Evolutionary conservation across 1,140 invertebrate species (phyloP).

Genomic region (Platorchestia sp.): DNA sequence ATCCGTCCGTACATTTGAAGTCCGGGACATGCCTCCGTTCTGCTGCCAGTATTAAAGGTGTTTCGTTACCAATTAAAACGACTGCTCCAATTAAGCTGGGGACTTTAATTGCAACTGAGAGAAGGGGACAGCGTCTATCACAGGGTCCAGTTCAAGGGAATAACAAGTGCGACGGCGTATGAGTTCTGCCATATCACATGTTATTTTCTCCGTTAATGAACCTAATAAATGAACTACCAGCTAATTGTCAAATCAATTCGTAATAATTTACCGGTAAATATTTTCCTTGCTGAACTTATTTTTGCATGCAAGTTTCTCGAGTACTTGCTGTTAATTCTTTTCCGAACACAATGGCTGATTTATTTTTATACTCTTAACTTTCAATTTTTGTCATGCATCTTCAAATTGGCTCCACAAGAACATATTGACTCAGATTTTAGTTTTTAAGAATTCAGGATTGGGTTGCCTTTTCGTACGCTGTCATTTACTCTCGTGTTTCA

Average conservation of each 20-base stretch:
- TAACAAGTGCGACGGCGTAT: background rate
- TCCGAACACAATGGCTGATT: background rate
- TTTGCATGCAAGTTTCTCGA: background rate
- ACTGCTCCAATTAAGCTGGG: constrained; percentile 33
- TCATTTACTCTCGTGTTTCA: background rate
- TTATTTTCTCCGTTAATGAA: background rate
- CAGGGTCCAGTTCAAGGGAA: background rate
- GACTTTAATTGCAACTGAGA: constrained; percentile 22
- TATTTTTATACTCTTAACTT: background rate
- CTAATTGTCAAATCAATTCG: background rate
- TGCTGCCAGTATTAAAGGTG: constrained; percentile 15
- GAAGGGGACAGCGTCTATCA: background rate
- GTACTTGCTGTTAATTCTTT: background rate
- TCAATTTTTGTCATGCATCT: background rate
- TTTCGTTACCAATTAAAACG: constrained; percentile 37
- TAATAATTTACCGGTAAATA: background rate
- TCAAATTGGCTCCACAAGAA: background rate
- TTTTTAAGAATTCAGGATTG: background rate
- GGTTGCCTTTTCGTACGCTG: background rate
- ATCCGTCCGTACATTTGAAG: background rate
- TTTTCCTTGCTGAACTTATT: background rate
- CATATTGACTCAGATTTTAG: background rate
- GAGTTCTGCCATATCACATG: background rate
- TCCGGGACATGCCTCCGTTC: background rate
- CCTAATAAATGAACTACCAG: background rate